Base-by-base conservation (phyloP, 2,113 vertebrate species). In the Hemicordylus capensis region DNA sequence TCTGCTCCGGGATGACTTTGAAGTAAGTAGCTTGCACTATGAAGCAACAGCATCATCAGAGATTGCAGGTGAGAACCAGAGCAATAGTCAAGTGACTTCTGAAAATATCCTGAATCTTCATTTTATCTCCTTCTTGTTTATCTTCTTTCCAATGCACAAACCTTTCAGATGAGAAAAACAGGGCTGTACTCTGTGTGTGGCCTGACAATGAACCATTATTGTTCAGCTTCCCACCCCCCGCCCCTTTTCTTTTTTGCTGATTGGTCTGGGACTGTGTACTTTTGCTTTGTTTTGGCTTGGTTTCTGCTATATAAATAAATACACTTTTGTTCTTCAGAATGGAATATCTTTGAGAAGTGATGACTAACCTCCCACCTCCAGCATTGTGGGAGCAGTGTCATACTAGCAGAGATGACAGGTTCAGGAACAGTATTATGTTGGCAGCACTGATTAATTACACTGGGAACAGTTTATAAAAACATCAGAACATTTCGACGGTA, bases 251-350 rank as follows among this genome's bases (percentile, higher is more conserved):
- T 37, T 73, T 85, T 84, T 83, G 31, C 28, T 24, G 67, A 76
- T 72, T 90, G 72, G 77, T 87, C 80, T 83, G 54, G 64, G 17
- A 42, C 39, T 56, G 37, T 81, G 39, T 83, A 84, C 76, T 91
- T 67, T 69, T 75, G 67, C 54, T 93, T 91, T 93, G 61, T 85
- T 92, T 94, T 83, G 87, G 91, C 88, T 81, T 89, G 77, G 72
- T 79, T 75, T 46, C 5, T 85, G 81, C 26, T 39, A 46, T 44
- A 20, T 83, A 87, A 93, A 89, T 67, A 93, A 94, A 87, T 4
- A 44, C 3, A 84, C 59, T 90, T 91, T 58, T 46, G 85, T 83
- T 93, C 81, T 89, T 93, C 72, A 59, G 66, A 88, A 81, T 78
- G 87, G 64, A 85, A 19, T 20, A 51, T 28, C 82, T 79, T 76